Evolutionary conservation across 2,888 invertebrate genomes (phyloP).

Genomic region (Cosmopolites sordidus): DNA sequence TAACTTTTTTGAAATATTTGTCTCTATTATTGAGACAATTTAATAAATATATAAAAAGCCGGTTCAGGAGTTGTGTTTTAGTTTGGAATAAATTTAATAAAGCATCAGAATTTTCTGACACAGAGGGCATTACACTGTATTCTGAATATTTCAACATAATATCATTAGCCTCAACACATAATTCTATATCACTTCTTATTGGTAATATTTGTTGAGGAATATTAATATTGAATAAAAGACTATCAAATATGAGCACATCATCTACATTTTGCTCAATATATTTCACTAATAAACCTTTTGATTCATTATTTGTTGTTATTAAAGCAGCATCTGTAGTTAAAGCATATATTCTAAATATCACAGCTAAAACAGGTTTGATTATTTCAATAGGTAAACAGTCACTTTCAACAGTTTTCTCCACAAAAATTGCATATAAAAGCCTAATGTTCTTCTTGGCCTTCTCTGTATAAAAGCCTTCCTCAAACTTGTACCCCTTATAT

Average conservation of each 20-base stretch:
- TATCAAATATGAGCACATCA: constrained; percentile 38
- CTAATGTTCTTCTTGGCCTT: constrained; percentile 35
- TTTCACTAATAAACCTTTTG: constrained; percentile 35
- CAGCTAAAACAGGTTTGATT: constrained; percentile 47
- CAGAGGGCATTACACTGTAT: constrained; percentile 27
- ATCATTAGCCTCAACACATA: constrained; percentile 33
- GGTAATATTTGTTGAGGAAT: constrained; percentile 29
- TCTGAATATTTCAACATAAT: constrained; percentile 30
- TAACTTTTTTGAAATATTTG: constrained; percentile 38
- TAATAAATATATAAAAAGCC: constrained; percentile 47
- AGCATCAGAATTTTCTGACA: constrained; percentile 40
- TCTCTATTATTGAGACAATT: constrained; percentile 39
- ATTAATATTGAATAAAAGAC: constrained; percentile 41
- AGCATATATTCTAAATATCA: constrained; percentile 49
- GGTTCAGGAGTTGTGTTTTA: constrained; percentile 36
- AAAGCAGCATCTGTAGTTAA: constrained; percentile 41
- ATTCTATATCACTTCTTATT: constrained; percentile 36
- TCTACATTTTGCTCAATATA: constrained; percentile 30
- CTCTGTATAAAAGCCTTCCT: constrained; percentile 35
- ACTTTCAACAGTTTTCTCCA: constrained; percentile 32
- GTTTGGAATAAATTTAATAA: constrained; percentile 42
- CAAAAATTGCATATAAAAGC: constrained; percentile 36
- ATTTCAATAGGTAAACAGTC: constrained; percentile 42
- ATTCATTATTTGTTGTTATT: constrained; percentile 41
- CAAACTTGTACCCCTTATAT: constrained; percentile 35